Percentiles rank a stretch among this genome's conserved stretches.
These are phyloP conservation scores for Ptiloglossa arizonensis DNA, from an alignment of 1,140 invertebrate species.

Conservation along the genomic window DNA sequence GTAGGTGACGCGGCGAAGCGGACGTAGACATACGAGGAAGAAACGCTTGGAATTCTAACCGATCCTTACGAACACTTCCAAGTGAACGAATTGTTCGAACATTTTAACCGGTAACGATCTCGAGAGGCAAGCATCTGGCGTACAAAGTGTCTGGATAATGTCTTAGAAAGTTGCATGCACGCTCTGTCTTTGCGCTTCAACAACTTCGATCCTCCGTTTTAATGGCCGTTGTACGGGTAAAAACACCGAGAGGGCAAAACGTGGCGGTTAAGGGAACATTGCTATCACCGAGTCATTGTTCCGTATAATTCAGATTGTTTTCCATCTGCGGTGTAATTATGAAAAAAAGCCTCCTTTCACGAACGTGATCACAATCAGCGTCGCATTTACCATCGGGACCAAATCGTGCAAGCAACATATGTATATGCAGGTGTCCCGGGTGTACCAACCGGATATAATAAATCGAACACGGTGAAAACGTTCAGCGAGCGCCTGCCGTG, in stretches of 20 bases:
- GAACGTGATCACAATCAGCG: constrained; percentile 25
- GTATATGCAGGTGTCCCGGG: constrained; percentile 60
- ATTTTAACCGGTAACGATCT: background rate
- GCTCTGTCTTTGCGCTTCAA: background rate
- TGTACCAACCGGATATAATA: constrained; percentile 66
- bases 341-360: background rate
- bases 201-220: background rate
- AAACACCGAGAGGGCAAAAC: background rate
- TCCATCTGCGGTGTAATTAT: constrained; percentile 21
- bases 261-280: too few species aligned
- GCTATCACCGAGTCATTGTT: background rate
- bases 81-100: constrained; percentile 6
- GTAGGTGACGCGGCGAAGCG: too few species aligned
- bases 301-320: background rate
- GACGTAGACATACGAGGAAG: too few species aligned
- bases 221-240: background rate
- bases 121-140: background rate
- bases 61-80: too few species aligned
- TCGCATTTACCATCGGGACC: constrained; percentile 23
- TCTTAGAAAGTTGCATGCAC: background rate
- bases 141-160: background rate
- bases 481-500: constrained; percentile 60
- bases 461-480: constrained; percentile 68
- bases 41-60: too few species aligned
- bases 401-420: constrained; percentile 46